Conservation (phyloP, 2,113 vertebrate genomes). For the Nothobranchius furzeri region DNA sequence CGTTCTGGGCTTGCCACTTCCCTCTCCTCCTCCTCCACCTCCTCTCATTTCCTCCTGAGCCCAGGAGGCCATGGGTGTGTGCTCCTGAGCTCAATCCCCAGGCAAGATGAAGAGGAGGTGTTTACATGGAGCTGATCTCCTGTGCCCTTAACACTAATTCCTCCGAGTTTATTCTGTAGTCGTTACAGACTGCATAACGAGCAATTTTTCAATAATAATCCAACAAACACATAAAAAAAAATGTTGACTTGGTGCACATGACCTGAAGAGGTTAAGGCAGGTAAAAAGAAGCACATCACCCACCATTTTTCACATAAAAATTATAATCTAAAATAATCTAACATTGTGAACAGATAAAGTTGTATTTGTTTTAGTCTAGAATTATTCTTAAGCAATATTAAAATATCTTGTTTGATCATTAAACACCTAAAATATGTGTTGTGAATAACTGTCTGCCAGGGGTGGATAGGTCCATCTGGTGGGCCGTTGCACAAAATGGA, state of each 20-base stretch:
- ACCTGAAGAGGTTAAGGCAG: not conserved
- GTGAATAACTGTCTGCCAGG: too few relatives aligned
- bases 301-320: too few relatives aligned
- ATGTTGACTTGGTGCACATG: not conserved
- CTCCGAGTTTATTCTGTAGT: constrained; percentile 44
- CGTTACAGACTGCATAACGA: constrained; percentile 4
- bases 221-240: not conserved
- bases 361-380: too few relatives aligned
- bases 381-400: too few relatives aligned
- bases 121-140: constrained; percentile 75
- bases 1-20: constrained; percentile 59
- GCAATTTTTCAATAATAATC: not conserved
- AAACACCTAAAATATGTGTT: too few relatives aligned
- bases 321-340: too few relatives aligned
- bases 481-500: too few relatives aligned
- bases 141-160: constrained; percentile 66
- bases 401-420: too few relatives aligned
- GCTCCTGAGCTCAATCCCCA: constrained; percentile 47
- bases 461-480: too few relatives aligned
- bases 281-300: too few relatives aligned
- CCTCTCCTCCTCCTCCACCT: constrained; percentile 40
- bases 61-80: constrained; percentile 67
- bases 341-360: too few relatives aligned
- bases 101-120: constrained; percentile 72
- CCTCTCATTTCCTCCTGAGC: constrained; percentile 76